phyloP scores from a whole-genome alignment of 2,113 vertebrate genomes.

The Odocoileus hemionus region DNA sequence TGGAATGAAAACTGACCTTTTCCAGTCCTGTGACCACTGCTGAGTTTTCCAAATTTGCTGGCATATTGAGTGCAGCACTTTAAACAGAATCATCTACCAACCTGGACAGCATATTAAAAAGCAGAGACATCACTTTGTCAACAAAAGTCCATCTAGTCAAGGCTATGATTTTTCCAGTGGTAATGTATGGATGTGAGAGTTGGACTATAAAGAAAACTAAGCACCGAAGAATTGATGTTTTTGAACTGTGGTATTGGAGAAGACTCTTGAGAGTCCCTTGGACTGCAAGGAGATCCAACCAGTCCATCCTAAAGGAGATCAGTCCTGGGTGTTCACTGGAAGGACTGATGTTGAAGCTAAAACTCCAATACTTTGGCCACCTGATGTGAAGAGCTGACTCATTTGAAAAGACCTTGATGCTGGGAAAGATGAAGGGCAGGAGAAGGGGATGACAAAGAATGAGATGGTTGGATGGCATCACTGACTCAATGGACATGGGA shows the following conservation, averaged over 20 bases:
- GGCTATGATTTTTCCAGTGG: background rate
- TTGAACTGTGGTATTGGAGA: background rate
- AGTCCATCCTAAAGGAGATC: background rate
- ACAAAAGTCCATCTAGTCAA: background rate
- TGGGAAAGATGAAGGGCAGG: background rate
- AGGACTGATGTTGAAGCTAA: background rate
- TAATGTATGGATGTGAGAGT: background rate
- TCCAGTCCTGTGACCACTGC: background rate
- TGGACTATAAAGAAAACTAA: background rate
- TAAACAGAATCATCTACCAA: background rate
- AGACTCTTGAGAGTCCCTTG: background rate
- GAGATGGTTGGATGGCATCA: background rate
- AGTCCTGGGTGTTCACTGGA: background rate
- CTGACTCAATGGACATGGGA: background rate
- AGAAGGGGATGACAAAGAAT: background rate
- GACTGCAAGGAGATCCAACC: background rate
- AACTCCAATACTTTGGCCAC: background rate
- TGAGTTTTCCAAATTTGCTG: background rate
- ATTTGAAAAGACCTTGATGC: background rate
- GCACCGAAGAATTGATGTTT: accelerated
- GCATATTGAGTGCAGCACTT: background rate
- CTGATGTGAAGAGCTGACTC: background rate
- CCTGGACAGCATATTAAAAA: background rate
- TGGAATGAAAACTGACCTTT: background rate
- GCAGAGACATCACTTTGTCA: background rate